A percentile compares a stretch with the other conserved stretches of the same genome.
phyloP scores from a whole-genome alignment of 53 echinoderm and acorn worm genomes.

The Hippasteria phrygiana region DNA sequence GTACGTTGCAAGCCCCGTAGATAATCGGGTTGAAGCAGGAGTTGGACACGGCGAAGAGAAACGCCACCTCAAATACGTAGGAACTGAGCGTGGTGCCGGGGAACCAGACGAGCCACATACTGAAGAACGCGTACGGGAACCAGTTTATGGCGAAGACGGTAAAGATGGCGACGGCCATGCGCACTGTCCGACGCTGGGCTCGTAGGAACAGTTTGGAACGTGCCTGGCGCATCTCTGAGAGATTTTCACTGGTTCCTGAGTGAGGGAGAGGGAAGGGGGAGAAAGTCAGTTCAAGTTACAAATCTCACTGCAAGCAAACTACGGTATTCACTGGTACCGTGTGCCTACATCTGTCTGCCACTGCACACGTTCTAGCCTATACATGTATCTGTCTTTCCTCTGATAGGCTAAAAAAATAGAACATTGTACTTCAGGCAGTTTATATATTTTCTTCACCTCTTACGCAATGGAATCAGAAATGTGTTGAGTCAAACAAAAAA shows the following conservation, averaged over 20 bases:
- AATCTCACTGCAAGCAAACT: neutral
- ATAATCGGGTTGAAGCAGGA: conserved; percentile 95
- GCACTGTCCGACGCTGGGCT: conserved; percentile 93
- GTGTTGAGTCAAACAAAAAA: too few species aligned
- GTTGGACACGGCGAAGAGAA: conserved; percentile 89
- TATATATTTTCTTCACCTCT: too few species aligned
- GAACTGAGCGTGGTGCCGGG: neutral
- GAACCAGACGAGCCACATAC: conserved; percentile 70
- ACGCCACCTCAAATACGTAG: conserved; percentile 70
- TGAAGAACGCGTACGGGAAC: conserved; percentile 83
- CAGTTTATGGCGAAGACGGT: conserved; percentile 92
- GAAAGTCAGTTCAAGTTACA: neutral
- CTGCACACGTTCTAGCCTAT: too few species aligned
- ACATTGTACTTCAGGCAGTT: too few species aligned
- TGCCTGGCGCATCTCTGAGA: conserved; percentile 76
- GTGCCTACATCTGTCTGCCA: too few species aligned
- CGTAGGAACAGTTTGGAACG: conserved; percentile 92
- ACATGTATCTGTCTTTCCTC: too few species aligned
- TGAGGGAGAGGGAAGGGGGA: neutral
- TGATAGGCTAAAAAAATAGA: too few species aligned
- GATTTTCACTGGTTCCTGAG: conserved; percentile 74
- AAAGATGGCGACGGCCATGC: conserved; percentile 93
- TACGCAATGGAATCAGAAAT: too few species aligned
- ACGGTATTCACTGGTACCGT: too few species aligned
- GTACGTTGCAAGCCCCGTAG: conserved; percentile 92